Evolutionary conservation across 2,888 invertebrate genomes (phyloP), one percentile per base, ranked within the genome.

Genomic region (Nomada goodeniana): DNA sequence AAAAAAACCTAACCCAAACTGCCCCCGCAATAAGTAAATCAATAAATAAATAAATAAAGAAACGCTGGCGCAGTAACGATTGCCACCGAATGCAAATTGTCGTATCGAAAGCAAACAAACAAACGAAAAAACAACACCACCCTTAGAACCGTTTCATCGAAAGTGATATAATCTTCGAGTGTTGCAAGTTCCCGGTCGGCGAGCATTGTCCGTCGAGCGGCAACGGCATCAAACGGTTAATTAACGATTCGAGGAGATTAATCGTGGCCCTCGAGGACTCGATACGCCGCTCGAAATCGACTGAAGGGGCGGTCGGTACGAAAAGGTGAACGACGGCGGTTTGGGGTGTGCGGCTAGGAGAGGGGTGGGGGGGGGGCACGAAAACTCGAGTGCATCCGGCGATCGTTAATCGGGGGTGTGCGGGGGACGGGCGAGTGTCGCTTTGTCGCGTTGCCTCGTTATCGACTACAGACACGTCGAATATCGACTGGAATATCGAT

Each of bases 171-270:
- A 36, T 36, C 36, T 36, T 36, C 36, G 36, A 36, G 36, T 5
- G 36, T 36, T 36, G 7, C 36, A 36, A 7, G 20, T 68, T 36
- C 53, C 67, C 15, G 5, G 18, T 60, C 29, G 20, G 50, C 68
- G 68, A 78, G 68, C 78, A 64, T 50, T 47, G 63, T 42, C 20
- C 65, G 5, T 42, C 47, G 57, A 71, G 29, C 74, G 42, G 53
- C 75, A 73, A 52, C 53, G 29, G 59, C 80, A 84, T 82, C 80
- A 76, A 88, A 80, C 80, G 80, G 87, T 89, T 86, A 88, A 89
- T 89, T 88, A 88, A 86, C 87, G 76, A 81, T 83, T 86, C 77
- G 80, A 86, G 84, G 78, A 83, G 83, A 85, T 85, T 86, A 84
- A 82, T 85, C 72, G 83, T 72, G 74, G 80, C 65, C 52, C 76